Percentiles rank a stretch among this genome's conserved stretches.
These are phyloP conservation scores for Lagodon rhomboides DNA, from an alignment of 2,797 vertebrate species.

Conservation along the genomic window DNA sequence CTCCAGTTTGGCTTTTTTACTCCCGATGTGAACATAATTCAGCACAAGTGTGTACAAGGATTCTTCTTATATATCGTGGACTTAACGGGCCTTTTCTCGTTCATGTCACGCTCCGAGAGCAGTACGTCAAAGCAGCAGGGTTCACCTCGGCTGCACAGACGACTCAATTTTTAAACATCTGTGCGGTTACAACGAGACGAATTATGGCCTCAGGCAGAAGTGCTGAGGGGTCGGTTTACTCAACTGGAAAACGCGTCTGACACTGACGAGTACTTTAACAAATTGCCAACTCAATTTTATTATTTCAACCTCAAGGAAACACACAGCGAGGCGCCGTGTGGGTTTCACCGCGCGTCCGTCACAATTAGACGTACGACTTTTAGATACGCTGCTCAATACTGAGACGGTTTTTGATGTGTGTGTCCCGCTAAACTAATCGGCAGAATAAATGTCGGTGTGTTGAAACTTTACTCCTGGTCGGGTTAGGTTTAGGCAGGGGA, in stretches of 20 bases:
- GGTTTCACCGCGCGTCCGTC: slow-evolving; percentile 11
- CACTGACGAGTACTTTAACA: slow-evolving; percentile 44
- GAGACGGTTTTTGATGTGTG: too few species aligned
- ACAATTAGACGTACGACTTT: not conserved
- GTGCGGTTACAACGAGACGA: slow-evolving; percentile 44
- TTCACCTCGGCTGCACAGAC: slow-evolving; percentile 25
- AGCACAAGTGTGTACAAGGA: slow-evolving; percentile 38
- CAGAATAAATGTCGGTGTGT: too few species aligned
- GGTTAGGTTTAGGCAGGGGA: too few species aligned
- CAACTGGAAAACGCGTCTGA: slow-evolving; percentile 41
- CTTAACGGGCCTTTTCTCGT: slow-evolving; percentile 26
- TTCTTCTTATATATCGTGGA: slow-evolving; percentile 30
- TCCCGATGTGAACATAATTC: slow-evolving; percentile 49
- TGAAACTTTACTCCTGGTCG: too few species aligned
- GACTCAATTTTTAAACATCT: slow-evolving; percentile 51
- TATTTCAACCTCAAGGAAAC: slow-evolving; percentile 8
- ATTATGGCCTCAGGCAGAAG: slow-evolving; percentile 43
- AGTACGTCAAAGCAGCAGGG: slow-evolving; percentile 29
- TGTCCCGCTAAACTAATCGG: not conserved
- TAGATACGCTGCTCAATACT: not conserved
- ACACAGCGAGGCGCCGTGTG: not conserved
- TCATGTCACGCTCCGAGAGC: slow-evolving; percentile 10
- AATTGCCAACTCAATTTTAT: slow-evolving; percentile 35
- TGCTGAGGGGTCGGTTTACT: slow-evolving; percentile 52
- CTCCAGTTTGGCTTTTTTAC: slow-evolving; percentile 47